A percentile compares a stretch with the other conserved stretches of the same genome.
These are phyloP conservation scores for Disparrhopalites patrizii DNA, from an alignment of 2,888 invertebrate genomes.

Conservation along the genomic window DNA sequence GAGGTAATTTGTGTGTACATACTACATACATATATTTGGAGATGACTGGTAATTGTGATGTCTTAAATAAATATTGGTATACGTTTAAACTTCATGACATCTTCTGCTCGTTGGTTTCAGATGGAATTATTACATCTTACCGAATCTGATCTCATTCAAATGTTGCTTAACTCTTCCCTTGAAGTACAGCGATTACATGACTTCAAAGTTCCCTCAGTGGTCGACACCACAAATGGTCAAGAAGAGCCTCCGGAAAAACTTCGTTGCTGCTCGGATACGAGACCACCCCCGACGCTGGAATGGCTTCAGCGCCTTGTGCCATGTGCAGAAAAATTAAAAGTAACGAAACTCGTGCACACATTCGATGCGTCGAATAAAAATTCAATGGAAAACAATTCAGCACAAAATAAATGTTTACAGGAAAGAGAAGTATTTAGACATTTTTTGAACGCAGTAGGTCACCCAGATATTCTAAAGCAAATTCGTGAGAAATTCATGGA, in stretches of 20 bases:
- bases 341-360: background rate
- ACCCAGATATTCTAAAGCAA: conserved; percentile 39
- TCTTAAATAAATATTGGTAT: background rate
- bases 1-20: conserved; percentile 28
- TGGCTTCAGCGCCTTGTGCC: background rate
- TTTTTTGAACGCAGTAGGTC: conserved; percentile 42
- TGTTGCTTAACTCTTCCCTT: background rate
- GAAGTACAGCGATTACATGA: background rate
- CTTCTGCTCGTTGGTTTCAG: too few relatives aligned
- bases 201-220: background rate
- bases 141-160: conserved; percentile 13
- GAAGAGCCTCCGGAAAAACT: background rate
- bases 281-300: background rate
- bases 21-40: background rate
- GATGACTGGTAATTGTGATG: background rate
- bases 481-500: conserved; percentile 36
- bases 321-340: background rate
- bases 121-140: conserved; percentile 11
- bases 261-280: background rate
- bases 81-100: too few relatives aligned
- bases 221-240: background rate
- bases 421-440: conserved; percentile 28
- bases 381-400: conserved; percentile 16
- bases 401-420: too few relatives aligned
- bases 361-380: too few relatives aligned